Evolutionary conservation across 2,113 vertebrate genomes (phyloP).

Genomic region (Brevimyrus niger): DNA sequence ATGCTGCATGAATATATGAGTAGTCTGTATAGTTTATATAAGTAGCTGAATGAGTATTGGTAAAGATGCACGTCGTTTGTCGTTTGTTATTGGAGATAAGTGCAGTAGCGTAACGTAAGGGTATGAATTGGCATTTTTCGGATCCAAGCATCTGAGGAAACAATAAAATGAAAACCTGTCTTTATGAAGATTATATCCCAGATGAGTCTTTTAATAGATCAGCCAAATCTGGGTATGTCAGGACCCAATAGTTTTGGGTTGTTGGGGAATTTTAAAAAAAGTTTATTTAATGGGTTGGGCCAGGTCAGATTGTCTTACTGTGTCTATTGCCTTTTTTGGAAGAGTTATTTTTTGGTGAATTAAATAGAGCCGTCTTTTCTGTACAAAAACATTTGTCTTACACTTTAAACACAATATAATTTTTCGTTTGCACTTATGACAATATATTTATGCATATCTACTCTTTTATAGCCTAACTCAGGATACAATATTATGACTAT

Average conservation of each 20-base stretch:
- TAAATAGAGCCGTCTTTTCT: neutral
- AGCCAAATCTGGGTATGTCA: neutral
- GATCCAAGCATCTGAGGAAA: neutral
- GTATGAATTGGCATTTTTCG: neutral
- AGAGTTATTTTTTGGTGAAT: neutral
- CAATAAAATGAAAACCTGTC: neutral
- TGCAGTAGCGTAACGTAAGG: neutral
- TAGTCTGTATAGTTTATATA: neutral
- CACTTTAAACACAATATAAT: neutral
- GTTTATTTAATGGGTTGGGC: neutral
- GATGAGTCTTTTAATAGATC: neutral
- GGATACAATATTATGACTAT: neutral
- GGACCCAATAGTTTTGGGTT: neutral
- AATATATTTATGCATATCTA: neutral
- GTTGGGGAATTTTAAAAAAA: neutral
- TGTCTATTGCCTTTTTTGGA: neutral
- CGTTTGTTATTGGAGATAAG: neutral
- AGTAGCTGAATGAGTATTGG: neutral
- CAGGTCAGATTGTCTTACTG: neutral
- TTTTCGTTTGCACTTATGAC: neutral
- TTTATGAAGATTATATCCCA: neutral
- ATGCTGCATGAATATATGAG: neutral
- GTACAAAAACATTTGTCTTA: neutral
- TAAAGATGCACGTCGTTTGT: neutral
- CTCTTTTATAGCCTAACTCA: neutral